Evolutionary conservation across 2,113 vertebrate genomes (phyloP).

Genomic region (Oenanthe melanoleuca): DNA sequence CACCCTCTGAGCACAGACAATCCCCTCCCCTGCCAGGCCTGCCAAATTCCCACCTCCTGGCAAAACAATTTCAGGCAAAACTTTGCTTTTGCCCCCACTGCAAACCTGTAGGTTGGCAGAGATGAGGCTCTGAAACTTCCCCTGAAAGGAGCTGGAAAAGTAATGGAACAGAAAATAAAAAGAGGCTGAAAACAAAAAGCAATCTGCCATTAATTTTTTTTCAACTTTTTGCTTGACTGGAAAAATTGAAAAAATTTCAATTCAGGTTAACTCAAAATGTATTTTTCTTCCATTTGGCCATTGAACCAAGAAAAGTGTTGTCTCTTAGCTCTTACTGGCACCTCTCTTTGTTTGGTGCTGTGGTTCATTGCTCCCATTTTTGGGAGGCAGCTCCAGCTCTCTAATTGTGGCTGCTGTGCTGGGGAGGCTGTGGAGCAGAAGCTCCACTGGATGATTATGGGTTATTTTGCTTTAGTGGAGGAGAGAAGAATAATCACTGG

Average conservation of each 20-base stretch:
- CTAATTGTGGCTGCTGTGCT: not conserved
- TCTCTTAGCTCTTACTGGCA: not conserved
- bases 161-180: slow-evolving; percentile 15
- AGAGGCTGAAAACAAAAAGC: not conserved
- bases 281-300: not conserved
- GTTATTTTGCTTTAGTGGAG: not conserved
- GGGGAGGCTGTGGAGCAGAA: not conserved
- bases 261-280: slow-evolving; percentile 25
- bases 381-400: not conserved
- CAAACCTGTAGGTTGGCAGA: not conserved
- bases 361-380: slow-evolving; percentile 10
- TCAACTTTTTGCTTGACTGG: slow-evolving; percentile 44
- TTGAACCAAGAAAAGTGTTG: not conserved
- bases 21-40: not conserved
- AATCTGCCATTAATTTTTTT: slow-evolving; percentile 21
- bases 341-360: not conserved
- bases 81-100: not conserved
- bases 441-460: not conserved
- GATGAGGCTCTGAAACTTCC: not conserved
- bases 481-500: not conserved
- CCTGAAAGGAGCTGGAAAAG: not conserved
- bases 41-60: not conserved
- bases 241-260: slow-evolving; percentile 45
- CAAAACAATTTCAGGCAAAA: not conserved
- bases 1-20: not conserved